Percentiles rank a stretch among this genome's conserved stretches.
These are phyloP conservation scores for Elgaria multicarinata DNA, from an alignment of 2,113 vertebrate genomes.

Conservation along the genomic window DNA sequence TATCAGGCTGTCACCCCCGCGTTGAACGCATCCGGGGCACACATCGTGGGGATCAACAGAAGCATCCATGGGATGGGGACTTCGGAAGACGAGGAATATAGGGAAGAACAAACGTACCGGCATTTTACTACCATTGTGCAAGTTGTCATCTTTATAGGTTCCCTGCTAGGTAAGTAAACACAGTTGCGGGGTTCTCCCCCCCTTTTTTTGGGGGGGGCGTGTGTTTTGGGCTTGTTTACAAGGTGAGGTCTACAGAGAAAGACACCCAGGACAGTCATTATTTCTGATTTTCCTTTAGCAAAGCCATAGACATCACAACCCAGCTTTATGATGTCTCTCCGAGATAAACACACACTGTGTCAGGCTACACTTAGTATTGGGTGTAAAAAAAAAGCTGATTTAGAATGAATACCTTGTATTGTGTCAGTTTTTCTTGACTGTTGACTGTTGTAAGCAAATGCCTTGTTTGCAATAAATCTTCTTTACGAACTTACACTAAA, in stretches of 20 bases:
- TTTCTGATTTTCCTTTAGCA: background rate
- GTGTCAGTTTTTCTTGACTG: background rate
- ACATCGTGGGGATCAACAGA: slow-evolving; percentile 71
- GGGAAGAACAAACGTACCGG: slow-evolving; percentile 85
- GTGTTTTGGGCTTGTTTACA: background rate
- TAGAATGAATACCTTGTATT: background rate
- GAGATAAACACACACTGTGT: background rate
- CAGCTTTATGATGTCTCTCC: background rate
- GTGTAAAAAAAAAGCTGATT: background rate
- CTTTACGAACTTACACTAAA: background rate
- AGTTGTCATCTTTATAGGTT: slow-evolving; percentile 90
- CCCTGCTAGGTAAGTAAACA: slow-evolving; percentile 87
- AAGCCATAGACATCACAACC: background rate
- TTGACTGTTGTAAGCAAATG: background rate
- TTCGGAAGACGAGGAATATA: slow-evolving; percentile 42
- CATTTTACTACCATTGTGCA: slow-evolving; percentile 90
- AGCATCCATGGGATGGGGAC: slow-evolving; percentile 62
- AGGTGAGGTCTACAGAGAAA: background rate
- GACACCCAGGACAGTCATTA: background rate
- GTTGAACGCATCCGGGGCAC: slow-evolving; percentile 75
- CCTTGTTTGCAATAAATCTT: background rate
- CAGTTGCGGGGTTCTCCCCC: background rate
- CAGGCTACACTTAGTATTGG: background rate
- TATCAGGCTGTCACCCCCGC: slow-evolving; percentile 69
- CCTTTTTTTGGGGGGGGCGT: too few relatives aligned